Percentiles rank a stretch among this genome's conserved stretches.
These are phyloP conservation scores for Gobio gobio DNA, from an alignment of 2,113 vertebrate genomes.

Conservation along the genomic window DNA sequence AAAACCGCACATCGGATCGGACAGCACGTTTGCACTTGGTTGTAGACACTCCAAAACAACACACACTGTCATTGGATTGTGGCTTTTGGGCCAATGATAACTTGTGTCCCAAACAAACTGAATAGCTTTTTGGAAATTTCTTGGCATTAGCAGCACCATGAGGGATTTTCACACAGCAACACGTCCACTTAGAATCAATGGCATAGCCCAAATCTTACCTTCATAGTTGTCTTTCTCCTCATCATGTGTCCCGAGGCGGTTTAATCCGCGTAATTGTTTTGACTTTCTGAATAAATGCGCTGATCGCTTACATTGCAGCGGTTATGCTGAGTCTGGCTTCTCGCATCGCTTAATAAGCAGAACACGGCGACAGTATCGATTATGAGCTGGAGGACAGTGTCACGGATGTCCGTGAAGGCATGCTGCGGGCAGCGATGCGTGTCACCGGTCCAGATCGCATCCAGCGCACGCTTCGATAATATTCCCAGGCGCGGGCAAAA, in stretches of 20 bases:
- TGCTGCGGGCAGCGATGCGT: constrained; percentile 33
- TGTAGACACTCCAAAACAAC: constrained; percentile 39
- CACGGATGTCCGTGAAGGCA: constrained; percentile 52
- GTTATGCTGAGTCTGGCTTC: constrained; percentile 22
- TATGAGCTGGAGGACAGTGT: constrained; percentile 60
- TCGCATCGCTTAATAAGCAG: constrained; percentile 43
- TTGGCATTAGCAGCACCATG: background rate
- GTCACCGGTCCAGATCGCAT: background rate
- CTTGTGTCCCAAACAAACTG: background rate
- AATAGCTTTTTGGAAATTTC: background rate
- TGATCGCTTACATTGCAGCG: constrained; percentile 26
- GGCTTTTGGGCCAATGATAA: background rate
- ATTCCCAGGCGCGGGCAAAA: constrained; percentile 36
- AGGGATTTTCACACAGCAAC: constrained; percentile 12
- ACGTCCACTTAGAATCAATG: background rate
- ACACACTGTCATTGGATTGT: background rate
- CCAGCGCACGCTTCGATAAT: constrained; percentile 37
- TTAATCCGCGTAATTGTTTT: constrained; percentile 31
- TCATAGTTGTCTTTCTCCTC: constrained; percentile 62
- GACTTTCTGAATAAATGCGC: constrained; percentile 30
- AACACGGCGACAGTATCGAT: constrained; percentile 49
- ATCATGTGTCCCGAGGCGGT: constrained; percentile 31
- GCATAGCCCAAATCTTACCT: constrained; percentile 65
- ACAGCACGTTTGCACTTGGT: constrained; percentile 58
- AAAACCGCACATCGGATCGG: constrained; percentile 70